Evolutionary conservation across 2,888 invertebrate genomes (phyloP).

Genomic region (Dusona sp.): DNA sequence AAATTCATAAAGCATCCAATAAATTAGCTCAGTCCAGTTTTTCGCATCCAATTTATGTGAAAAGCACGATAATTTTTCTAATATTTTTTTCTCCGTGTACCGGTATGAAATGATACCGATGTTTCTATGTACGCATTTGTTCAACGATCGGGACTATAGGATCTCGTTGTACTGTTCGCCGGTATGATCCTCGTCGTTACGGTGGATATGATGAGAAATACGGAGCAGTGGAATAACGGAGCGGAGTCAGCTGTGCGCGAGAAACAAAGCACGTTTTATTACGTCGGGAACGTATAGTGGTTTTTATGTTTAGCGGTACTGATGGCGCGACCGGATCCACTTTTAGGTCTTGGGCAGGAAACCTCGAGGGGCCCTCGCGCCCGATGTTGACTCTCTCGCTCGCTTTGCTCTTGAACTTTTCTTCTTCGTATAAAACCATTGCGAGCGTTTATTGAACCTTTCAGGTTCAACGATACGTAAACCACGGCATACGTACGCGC

Average conservation of each 20-base stretch:
- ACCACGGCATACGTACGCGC: background rate
- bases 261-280: conserved; percentile 55
- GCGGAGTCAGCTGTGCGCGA: conserved; percentile 56
- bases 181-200: background rate
- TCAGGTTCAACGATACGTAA: conserved; percentile 23
- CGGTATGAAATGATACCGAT: no score
- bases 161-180: conserved; percentile 12
- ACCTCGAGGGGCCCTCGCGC: conserved; percentile 9
- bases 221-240: conserved; percentile 49
- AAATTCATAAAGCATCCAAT: no score
- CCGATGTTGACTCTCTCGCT: conserved; percentile 8
- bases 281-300: background rate
- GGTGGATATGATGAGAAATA: background rate
- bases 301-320: background rate
- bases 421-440: conserved; percentile 57
- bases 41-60: no score
- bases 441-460: conserved; percentile 54
- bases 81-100: no score
- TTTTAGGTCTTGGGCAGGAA: conserved; percentile 43
- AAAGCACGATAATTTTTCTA: no score
- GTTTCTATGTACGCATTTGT: background rate
- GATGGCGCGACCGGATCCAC: conserved; percentile 44
- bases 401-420: conserved; percentile 5
- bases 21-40: no score
- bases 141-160: background rate